Conservation (phyloP, 53 echinoderm and acorn worm genomes). For the Pentamera pediparva region DNA sequence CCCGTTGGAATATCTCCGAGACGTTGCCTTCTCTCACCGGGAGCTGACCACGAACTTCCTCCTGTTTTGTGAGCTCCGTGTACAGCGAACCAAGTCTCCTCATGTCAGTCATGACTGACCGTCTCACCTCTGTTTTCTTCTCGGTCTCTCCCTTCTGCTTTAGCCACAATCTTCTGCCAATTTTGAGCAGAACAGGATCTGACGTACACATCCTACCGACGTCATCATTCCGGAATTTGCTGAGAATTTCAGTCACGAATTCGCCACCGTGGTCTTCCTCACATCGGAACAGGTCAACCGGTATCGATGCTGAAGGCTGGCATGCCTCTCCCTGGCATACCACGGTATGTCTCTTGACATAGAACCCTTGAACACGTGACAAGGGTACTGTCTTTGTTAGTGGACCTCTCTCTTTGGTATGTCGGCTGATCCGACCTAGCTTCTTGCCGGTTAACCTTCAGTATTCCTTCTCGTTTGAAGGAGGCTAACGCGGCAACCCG, state of each 20-base stretch:
- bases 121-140: constrained; percentile 42
- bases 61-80: constrained; percentile 21
- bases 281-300: background rate
- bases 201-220: constrained; percentile 2
- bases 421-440: background rate
- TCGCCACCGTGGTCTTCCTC: background rate
- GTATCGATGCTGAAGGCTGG: constrained; percentile 6
- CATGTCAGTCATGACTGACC: constrained; percentile 65
- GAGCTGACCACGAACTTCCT: constrained; percentile 35
- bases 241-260: constrained; percentile 10
- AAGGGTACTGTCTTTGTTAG: background rate
- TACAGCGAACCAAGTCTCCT: constrained; percentile 50
- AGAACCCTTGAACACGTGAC: constrained; percentile 23
- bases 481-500: background rate
- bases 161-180: constrained; percentile 52
- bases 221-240: constrained; percentile 26
- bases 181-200: constrained; percentile 16
- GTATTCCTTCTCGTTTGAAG: background rate
- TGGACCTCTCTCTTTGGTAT: background rate
- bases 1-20: constrained; percentile 44
- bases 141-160: constrained; percentile 47
- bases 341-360: constrained; percentile 21
- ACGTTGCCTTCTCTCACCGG: constrained; percentile 36
- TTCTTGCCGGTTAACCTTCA: background rate
- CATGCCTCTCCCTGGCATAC: constrained; percentile 10